Base-by-base conservation (phyloP, 1,140 invertebrate species). In the Planococcus citri region DNA sequence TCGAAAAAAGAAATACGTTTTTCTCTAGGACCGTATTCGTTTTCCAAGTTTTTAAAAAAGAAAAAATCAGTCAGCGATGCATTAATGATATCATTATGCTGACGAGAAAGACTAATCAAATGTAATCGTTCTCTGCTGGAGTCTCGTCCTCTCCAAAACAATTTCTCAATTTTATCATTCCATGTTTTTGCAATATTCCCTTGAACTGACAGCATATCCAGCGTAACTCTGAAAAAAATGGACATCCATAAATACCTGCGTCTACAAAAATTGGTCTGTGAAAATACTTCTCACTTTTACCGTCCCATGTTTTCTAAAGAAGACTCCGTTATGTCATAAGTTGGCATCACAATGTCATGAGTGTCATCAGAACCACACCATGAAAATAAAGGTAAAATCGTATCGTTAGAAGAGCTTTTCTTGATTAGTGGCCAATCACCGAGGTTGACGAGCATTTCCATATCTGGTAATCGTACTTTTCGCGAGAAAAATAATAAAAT, bases 51-150 rank as follows among this genome's bases (percentile, higher is more conserved):
- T 70, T 85, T 84, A 76, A 94, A 98, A 80, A 98, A 98, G 77
- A 98, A 98, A 78, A 97, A 97, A 78, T 96, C 95, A 2, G 95
- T 98, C 4, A 98, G 83, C 0, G 92, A 92, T 12, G 86, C 94
- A 82, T 97, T 94, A 70, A 96, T 87, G 0, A 95, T 77, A 70
- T 94, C 84, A 3, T 92, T 88, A 81, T 94, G 74, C 72, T 86
- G 80, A 73, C 86, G 81, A 0, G 89, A 84, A 72, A 97, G 84
- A 70, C 89, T 86, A 17, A 97, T 87, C 9, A 98, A 81, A 72
- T 92, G 81, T 0, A 98, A 81, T 68, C 95, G 80, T 77, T 92
- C 88, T 74, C 84, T 80, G 4, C 91, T 82, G 14, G 94, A 92
- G 79, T 98, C 95, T 69, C 95, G 82, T 0, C 95, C 95, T 71